Percentiles rank a stretch among this genome's conserved stretches.
These are phyloP conservation scores for Chymomyza procnemis DNA, from an alignment of 2,888 invertebrate species.

Conservation along the genomic window DNA sequence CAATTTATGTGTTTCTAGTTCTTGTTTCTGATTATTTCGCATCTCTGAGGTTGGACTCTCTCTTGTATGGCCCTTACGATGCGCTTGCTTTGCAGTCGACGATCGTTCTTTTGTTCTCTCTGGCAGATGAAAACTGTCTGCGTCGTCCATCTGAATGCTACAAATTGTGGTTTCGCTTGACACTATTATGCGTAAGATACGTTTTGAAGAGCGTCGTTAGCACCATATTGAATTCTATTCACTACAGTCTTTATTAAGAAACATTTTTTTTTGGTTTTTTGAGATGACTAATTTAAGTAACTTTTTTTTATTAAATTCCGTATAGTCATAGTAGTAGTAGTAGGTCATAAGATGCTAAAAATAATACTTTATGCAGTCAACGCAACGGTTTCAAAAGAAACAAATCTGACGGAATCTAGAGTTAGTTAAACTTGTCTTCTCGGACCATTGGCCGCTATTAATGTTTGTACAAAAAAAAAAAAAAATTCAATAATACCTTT, in stretches of 20 bases:
- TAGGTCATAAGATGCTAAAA: too few relatives aligned
- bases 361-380: too few relatives aligned
- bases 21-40: slow-evolving; percentile 11
- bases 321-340: background rate
- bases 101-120: slow-evolving; percentile 32
- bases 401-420: background rate
- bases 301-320: slow-evolving; percentile 36
- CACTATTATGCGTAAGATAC: background rate
- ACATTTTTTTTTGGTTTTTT: background rate
- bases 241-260: background rate
- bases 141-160: slow-evolving; percentile 47
- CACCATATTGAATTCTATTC: background rate
- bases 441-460: background rate
- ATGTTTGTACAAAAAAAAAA: background rate
- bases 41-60: slow-evolving; percentile 39
- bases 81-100: slow-evolving; percentile 49
- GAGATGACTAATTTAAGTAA: slow-evolving; percentile 10
- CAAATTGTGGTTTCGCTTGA: slow-evolving; percentile 26
- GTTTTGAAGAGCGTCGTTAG: background rate
- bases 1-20: background rate
- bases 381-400: too few relatives aligned
- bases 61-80: slow-evolving; percentile 40
- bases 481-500: slow-evolving; percentile 45
- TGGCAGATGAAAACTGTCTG: slow-evolving; percentile 4
- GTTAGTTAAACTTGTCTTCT: background rate